Evolutionary conservation across 1,140 invertebrate genomes (phyloP), one percentile per base, ranked within the genome.

Genomic region (Drosophila nigrodunni): DNA sequence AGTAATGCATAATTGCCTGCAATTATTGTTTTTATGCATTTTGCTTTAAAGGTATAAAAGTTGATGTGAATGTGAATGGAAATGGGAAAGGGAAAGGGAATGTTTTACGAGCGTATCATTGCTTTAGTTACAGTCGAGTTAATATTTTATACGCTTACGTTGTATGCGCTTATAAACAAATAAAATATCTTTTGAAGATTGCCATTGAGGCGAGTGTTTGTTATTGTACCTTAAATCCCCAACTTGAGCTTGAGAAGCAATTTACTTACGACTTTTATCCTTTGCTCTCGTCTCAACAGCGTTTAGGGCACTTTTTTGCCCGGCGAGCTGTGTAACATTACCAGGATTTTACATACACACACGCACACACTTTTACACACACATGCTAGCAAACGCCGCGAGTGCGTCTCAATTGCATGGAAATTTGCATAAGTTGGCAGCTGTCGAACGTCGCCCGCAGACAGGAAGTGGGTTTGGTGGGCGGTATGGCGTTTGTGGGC

Each of bases 341-440:
- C 79, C 77, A 87, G 54, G 62, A 73, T 68, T 76, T 86, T 82
- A 49, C 13, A 18, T 43, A 18, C 54, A 43, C 41, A 43, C 11
- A n/a, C 5, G 50, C 44, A 21, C 30, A 35, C 37, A 37, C 10
- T 18, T 18, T 55, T 34, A 44, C 50, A 59, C 49, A 62, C 21
- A 52, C n/a, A 15, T 44, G 15, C 47, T 62, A 57, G 15, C 21
- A 8, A 41, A 6, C 5, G 65, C 49, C 64, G 61, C 82, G 76
- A 77, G 77, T 86, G 80, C 77, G 77, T 82, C 82, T 87, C 82
- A 79, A 87, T 88, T 82, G 82, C 82, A 77, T 58, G 66, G 50
- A 88, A 87, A 87, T 87, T 87, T 87, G 83, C 82, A 87, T 87
- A 87, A 87, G 83, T 82, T 88, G 83, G 68, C 82, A 87, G 80